Conservation (phyloP, 2,113 vertebrate genomes). For the Aldabrachelys gigantea region DNA sequence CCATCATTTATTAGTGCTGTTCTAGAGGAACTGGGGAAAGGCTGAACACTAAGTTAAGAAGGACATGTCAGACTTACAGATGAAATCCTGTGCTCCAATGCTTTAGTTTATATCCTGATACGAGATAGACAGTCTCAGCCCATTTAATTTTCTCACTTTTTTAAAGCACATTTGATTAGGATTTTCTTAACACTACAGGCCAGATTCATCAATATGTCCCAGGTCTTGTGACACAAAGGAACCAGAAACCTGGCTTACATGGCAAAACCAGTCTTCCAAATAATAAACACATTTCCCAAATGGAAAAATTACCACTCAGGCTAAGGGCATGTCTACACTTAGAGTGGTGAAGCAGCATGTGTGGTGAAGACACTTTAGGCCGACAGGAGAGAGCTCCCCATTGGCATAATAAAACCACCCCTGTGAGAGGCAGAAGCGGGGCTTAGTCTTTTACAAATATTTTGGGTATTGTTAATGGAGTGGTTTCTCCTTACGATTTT, state of each 20-base stretch:
- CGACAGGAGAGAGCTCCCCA: neutral
- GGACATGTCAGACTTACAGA: neutral
- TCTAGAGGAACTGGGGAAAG: neutral
- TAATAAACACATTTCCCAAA: neutral
- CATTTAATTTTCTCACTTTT: neutral
- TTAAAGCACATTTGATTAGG: neutral
- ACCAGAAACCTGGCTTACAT: neutral
- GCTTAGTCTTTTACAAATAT: neutral
- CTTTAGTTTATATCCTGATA: neutral
- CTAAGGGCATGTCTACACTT: neutral
- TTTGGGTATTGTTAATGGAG: neutral
- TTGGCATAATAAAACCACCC: neutral
- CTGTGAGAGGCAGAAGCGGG: neutral
- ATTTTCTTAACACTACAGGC: neutral
- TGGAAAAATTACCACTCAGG: neutral
- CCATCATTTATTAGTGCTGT: fast-evolving
- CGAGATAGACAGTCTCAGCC: neutral
- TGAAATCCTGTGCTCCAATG: neutral
- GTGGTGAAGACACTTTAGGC: neutral
- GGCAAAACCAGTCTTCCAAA: neutral
- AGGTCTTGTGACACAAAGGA: neutral
- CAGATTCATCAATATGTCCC: neutral
- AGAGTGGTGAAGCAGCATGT: neutral
- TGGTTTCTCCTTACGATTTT: neutral
- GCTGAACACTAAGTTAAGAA: neutral